Conservation (phyloP, 2,888 invertebrate genomes). For the Cyaniris semiargus region DNA sequence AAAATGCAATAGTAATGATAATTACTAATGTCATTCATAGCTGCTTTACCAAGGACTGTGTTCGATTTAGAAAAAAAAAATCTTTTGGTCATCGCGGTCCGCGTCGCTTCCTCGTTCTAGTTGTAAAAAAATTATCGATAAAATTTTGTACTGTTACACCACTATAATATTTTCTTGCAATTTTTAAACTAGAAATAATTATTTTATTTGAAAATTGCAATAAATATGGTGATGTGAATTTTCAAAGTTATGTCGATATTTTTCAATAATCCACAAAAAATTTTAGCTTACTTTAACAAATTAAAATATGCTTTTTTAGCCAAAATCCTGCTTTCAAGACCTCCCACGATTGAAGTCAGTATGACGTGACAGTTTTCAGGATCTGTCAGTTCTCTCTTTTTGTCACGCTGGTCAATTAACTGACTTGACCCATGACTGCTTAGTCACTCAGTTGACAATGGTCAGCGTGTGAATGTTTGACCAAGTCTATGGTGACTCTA, state of each 20-base stretch:
- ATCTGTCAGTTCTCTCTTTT: neutral
- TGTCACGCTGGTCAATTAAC: conserved; percentile 4
- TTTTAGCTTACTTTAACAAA: neutral
- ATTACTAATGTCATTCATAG: conserved; percentile 47
- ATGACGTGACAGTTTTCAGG: conserved; percentile 3
- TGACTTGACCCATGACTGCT: conserved; percentile 16
- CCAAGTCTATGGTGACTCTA: neutral
- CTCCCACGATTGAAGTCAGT: conserved; percentile 6
- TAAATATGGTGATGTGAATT: neutral
- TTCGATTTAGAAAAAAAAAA: neutral
- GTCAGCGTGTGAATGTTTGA: conserved; percentile 17
- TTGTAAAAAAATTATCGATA: too few species aligned
- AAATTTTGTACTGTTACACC: too few species aligned
- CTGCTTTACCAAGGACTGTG: conserved; percentile 5
- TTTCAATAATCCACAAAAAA: neutral
- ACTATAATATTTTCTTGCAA: neutral
- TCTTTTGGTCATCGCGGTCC: too few species aligned
- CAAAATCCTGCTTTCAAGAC: conserved; percentile 18
- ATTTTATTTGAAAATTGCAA: too few species aligned
- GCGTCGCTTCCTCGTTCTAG: too few species aligned
- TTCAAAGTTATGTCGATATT: too few species aligned
- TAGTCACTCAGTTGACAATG: neutral
- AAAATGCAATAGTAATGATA: conserved; percentile 41
- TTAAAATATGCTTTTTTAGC: neutral
- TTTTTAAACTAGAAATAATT: neutral